A percentile compares a stretch with the other conserved stretches of the same genome.
These are phyloP conservation scores for Drosophila subpulchrella DNA, from an alignment of 1,140 invertebrate species.

Conservation along the genomic window DNA sequence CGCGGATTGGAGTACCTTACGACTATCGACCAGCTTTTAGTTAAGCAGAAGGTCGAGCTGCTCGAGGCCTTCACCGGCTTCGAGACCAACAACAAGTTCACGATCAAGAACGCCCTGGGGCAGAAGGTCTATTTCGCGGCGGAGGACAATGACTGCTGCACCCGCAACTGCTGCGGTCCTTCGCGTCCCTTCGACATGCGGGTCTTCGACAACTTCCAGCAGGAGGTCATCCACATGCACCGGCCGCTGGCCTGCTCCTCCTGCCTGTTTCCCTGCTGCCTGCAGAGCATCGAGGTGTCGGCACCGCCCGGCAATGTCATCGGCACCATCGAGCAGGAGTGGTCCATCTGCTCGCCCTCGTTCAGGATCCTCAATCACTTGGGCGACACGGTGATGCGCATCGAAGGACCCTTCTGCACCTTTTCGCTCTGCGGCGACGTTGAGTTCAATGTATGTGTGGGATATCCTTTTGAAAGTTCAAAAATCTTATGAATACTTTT, in stretches of 20 bases:
- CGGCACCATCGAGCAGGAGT: slow-evolving; percentile 93
- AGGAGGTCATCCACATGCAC: slow-evolving; percentile 91
- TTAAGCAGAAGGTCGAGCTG: slow-evolving; percentile 95
- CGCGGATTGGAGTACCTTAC: slow-evolving; percentile 97
- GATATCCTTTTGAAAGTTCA: background rate
- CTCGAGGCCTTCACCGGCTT: slow-evolving; percentile 94
- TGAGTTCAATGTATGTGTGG: slow-evolving; percentile 86
- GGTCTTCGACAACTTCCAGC: slow-evolving; percentile 91
- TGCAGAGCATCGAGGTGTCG: slow-evolving; percentile 92
- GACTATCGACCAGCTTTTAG: slow-evolving; percentile 93
- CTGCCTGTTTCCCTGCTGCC: slow-evolving; percentile 93
- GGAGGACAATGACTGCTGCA: slow-evolving; percentile 93
- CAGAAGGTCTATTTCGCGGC: slow-evolving; percentile 94
- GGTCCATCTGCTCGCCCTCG: slow-evolving; percentile 91
- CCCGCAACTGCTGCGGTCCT: slow-evolving; percentile 91
- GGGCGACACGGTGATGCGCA: slow-evolving; percentile 91
- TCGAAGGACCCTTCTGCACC: slow-evolving; percentile 94
- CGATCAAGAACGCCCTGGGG: slow-evolving; percentile 90
- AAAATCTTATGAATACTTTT: background rate
- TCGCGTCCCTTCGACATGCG: slow-evolving; percentile 93
- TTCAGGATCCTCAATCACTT: slow-evolving; percentile 92
- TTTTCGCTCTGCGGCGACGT: slow-evolving; percentile 93
- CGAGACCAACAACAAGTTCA: slow-evolving; percentile 96
- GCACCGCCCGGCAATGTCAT: slow-evolving; percentile 90
- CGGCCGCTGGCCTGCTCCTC: slow-evolving; percentile 91